Conservation (phyloP, 2,113 vertebrate species). For the Clarias gariepinus region DNA sequence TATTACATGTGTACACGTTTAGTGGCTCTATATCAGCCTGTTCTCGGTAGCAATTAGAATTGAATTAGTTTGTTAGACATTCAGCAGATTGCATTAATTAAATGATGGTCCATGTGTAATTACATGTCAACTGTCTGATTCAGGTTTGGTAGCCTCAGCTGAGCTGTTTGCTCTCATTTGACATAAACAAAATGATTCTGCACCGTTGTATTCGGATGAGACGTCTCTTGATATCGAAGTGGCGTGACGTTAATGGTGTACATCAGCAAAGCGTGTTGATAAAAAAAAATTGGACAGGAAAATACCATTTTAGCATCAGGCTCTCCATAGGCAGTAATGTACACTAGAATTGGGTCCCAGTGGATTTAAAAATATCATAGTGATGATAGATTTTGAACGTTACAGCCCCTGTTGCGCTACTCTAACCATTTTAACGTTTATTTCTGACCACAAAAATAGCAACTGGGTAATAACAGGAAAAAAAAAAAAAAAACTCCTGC, state of each 20-base stretch:
- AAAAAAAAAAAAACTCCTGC: not conserved
- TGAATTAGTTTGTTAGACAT: not conserved
- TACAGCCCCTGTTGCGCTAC: not conserved
- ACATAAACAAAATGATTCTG: not conserved
- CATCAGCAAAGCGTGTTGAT: not conserved
- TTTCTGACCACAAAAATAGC: conserved; percentile 24
- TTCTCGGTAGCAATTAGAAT: not conserved
- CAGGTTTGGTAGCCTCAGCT: not conserved
- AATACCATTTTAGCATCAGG: not conserved
- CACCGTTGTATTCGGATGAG: not conserved
- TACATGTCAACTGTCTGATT: not conserved
- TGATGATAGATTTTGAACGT: conserved; percentile 7
- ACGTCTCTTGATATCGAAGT: not conserved
- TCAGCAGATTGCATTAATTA: not conserved
- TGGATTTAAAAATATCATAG: conserved; percentile 13
- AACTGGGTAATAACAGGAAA: conserved; percentile 1
- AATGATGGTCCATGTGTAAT: not conserved
- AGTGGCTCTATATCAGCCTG: not conserved
- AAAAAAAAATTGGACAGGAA: not conserved
- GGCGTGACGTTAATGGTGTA: not conserved
- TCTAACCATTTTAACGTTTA: not conserved
- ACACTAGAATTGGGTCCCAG: not conserved
- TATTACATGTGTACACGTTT: not conserved
- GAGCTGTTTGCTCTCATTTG: not conserved
- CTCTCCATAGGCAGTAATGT: conserved; percentile 2